phyloP scores from a whole-genome alignment of 1,140 invertebrate species.

The Diachasma alloeum region DNA sequence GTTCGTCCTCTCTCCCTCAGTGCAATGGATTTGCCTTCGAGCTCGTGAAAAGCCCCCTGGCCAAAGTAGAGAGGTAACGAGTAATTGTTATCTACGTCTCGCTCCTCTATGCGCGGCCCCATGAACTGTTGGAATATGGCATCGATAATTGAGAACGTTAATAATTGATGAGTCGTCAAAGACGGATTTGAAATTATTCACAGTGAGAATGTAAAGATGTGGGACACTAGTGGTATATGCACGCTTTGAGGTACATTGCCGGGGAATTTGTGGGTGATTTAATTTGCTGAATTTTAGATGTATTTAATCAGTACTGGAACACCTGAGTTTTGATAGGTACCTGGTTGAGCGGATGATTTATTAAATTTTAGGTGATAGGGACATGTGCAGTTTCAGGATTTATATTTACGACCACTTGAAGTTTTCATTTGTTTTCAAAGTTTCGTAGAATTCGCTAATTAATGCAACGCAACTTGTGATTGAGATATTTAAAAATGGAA shows the following conservation, averaged over 20 bases:
- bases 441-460: too few relatives aligned
- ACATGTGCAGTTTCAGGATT: too few relatives aligned
- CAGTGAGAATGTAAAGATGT: neutral
- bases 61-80: neutral
- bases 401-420: too few relatives aligned
- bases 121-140: neutral
- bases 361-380: too few relatives aligned
- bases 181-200: neutral
- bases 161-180: neutral
- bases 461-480: too few relatives aligned
- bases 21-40: neutral
- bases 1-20: neutral
- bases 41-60: neutral
- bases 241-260: neutral
- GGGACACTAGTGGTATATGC: neutral
- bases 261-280: neutral
- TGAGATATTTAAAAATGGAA: too few relatives aligned
- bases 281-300: neutral
- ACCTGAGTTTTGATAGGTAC: too few relatives aligned
- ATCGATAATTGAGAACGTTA: neutral
- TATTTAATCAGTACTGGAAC: too few relatives aligned
- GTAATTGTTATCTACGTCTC: slow-evolving; percentile 1
- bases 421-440: too few relatives aligned
- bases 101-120: neutral
- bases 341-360: too few relatives aligned